phyloP scores from a whole-genome alignment of 1,140 invertebrate species.

The Venustaconcha ellipsiformis region DNA sequence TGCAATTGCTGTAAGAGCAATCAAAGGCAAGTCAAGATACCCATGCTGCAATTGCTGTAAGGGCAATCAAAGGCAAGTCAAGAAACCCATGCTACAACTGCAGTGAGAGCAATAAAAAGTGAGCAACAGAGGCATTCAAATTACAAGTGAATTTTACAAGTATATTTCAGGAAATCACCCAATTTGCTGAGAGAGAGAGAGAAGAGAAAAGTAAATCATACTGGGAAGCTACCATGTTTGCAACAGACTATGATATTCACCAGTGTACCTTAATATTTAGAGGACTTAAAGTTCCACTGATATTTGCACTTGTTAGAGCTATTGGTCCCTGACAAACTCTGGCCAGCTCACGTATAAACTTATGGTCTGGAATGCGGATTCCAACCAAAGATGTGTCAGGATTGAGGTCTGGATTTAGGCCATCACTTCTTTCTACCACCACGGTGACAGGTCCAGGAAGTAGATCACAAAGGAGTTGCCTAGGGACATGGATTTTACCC shows the following conservation, averaged over 20 bases:
- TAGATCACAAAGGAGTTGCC: slow-evolving; percentile 77
- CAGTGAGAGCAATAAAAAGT: background rate
- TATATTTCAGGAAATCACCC: background rate
- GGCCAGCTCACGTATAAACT: slow-evolving; percentile 82
- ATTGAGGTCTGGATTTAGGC: slow-evolving; percentile 84
- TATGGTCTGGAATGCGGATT: slow-evolving; percentile 86
- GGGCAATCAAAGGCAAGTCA: too few relatives aligned
- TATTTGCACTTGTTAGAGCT: slow-evolving; percentile 95
- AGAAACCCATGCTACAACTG: too few relatives aligned
- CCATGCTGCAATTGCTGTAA: too few relatives aligned
- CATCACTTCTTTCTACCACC: slow-evolving; percentile 81
- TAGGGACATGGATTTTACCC: slow-evolving; percentile 82
- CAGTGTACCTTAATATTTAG: slow-evolving; percentile 74
- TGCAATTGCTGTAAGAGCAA: too few relatives aligned
- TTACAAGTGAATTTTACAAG: background rate
- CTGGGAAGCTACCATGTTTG: background rate
- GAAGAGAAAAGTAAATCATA: too few relatives aligned
- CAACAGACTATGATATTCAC: background rate
- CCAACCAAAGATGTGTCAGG: slow-evolving; percentile 85
- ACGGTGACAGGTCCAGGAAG: slow-evolving; percentile 96
- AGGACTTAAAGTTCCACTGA: slow-evolving; percentile 83
- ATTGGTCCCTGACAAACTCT: slow-evolving; percentile 80
- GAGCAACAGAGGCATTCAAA: background rate
- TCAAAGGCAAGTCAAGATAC: too few relatives aligned
- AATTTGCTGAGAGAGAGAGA: background rate